phyloP scores from a whole-genome alignment of 1,140 invertebrate genomes.

The Whitmania pigra region DNA sequence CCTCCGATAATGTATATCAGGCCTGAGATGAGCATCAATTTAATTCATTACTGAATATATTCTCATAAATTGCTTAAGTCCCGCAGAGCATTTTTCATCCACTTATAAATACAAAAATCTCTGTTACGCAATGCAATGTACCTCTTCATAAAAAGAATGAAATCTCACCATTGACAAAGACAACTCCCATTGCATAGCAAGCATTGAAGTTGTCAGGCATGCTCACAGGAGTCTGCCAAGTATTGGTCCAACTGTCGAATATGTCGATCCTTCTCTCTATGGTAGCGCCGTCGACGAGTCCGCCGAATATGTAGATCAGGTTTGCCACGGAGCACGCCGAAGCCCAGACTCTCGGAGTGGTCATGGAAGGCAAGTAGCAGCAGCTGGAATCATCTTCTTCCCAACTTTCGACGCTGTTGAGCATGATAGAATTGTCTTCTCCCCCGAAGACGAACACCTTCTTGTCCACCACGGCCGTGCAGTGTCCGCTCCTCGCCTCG shows the following conservation, averaged over 20 bases:
- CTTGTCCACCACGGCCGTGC: background rate
- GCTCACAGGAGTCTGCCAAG: background rate
- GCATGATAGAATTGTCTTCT: background rate
- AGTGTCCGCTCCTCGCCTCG: background rate
- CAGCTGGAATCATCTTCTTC: background rate
- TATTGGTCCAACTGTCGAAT: conserved; percentile 2
- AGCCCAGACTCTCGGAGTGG: background rate
- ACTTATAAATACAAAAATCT: no score
- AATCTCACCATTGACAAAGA: background rate
- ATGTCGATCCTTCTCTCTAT: background rate
- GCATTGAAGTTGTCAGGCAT: background rate
- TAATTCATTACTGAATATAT: background rate
- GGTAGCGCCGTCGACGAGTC: background rate
- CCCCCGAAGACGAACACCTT: background rate
- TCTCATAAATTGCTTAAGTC: background rate
- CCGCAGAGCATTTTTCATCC: no score
- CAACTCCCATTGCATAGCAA: background rate
- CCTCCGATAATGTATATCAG: conserved; percentile 2
- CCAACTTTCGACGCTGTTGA: background rate
- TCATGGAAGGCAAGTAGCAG: background rate
- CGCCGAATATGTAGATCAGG: background rate
- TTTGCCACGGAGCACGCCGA: background rate
- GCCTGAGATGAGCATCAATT: background rate
- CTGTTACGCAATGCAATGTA: background rate
- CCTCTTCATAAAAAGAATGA: background rate